Evolutionary conservation across 1,140 invertebrate species (phyloP).

Genomic region (Drosophila subobscura): DNA sequence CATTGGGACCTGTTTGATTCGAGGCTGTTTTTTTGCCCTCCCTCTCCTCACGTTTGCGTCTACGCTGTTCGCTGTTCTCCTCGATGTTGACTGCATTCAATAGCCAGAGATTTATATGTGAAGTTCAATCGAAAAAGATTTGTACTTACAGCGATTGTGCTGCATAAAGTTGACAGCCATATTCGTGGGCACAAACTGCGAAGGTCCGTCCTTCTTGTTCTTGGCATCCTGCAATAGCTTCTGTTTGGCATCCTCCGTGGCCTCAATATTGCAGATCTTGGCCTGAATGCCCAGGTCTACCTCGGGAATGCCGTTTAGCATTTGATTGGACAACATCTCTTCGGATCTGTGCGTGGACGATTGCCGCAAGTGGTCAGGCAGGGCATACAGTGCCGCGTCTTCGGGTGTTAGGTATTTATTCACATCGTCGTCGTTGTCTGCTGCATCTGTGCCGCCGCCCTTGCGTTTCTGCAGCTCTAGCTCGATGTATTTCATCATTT

Average conservation of each 20-base stretch:
- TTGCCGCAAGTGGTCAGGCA: conserved; percentile 93
- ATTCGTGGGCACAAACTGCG: conserved; percentile 98
- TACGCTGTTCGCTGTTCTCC: conserved; percentile 86
- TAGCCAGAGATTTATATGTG: conserved; percentile 26
- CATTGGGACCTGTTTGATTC: conserved; percentile 83
- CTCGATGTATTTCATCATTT: conserved; percentile 99
- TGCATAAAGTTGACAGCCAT: conserved; percentile 99
- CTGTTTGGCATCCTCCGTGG: conserved; percentile 98
- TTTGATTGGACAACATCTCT: conserved; percentile 99
- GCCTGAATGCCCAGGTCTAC: conserved; percentile 99
- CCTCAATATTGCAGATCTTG: conserved; percentile 98
- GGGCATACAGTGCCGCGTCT: conserved; percentile 92
- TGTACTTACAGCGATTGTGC: conserved; percentile 93
- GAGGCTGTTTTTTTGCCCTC: conserved; percentile 79
- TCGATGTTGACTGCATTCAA: conserved; percentile 91
- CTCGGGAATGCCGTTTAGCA: conserved; percentile 99
- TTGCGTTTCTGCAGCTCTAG: conserved; percentile 95
- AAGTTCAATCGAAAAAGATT: conserved; percentile 1
- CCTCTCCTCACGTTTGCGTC: conserved; percentile 85
- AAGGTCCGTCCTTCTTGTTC: conserved; percentile 96
- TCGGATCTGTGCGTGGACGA: conserved; percentile 93
- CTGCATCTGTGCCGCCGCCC: conserved; percentile 84
- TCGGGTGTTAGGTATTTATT: conserved; percentile 92
- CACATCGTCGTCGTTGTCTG: conserved; percentile 60
- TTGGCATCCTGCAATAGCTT: conserved; percentile 94